phyloP scores from a whole-genome alignment of 2,888 invertebrate genomes.

The Terebella lapidaria region DNA sequence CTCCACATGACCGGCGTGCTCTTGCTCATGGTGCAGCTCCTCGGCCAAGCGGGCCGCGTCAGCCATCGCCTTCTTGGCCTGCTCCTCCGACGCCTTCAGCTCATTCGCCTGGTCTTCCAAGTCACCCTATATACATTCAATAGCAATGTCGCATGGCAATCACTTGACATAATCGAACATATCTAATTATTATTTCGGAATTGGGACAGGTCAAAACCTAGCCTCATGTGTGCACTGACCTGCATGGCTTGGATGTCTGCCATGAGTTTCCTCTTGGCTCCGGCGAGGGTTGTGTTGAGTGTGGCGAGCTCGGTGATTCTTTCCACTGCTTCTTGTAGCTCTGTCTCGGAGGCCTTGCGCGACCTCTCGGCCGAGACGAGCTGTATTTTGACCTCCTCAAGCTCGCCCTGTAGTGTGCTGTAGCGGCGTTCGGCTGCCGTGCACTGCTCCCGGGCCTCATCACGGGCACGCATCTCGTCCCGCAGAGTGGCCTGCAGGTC shows the following conservation, averaged over 20 bases:
- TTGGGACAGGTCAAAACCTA: no score
- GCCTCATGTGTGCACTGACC: no score
- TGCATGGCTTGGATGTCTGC: constrained; percentile 90
- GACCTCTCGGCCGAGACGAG: constrained; percentile 91
- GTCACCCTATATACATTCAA: constrained; percentile 65
- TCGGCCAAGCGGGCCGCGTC: constrained; percentile 98
- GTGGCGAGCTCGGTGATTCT: constrained; percentile 94
- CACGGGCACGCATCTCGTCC: constrained; percentile 96
- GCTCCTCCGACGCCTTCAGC: constrained; percentile 96
- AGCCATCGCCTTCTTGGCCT: constrained; percentile 48
- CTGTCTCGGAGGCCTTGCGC: constrained; percentile 95
- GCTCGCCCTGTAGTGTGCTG: constrained; percentile 93
- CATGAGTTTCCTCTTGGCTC: constrained; percentile 99
- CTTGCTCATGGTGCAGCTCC: constrained; percentile 98
- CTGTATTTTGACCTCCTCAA: constrained; percentile 95
- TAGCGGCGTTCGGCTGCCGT: constrained; percentile 96
- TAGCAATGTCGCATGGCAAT: neutral
- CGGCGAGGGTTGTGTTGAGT: constrained; percentile 87
- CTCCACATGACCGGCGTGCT: constrained; percentile 96
- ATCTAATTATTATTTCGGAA: no score
- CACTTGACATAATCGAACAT: neutral
- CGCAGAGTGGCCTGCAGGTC: constrained; percentile 89
- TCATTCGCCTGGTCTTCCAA: constrained; percentile 97
- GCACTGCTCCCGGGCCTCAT: constrained; percentile 95
- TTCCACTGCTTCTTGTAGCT: constrained; percentile 95